phyloP scores from a whole-genome alignment of 2,888 invertebrate species.

The Napeogenes sylphis region DNA sequence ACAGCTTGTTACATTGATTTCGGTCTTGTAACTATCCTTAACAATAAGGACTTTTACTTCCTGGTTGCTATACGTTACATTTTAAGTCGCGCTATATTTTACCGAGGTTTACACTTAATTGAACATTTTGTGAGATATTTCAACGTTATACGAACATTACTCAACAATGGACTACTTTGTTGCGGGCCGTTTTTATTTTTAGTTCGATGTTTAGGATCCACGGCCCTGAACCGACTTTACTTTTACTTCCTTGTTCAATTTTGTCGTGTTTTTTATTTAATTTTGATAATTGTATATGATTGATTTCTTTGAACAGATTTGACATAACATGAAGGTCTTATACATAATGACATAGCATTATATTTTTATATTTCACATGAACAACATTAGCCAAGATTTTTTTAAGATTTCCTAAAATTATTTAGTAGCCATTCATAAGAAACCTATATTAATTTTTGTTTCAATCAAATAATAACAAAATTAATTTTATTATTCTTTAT shows the following conservation, averaged over 20 bases:
- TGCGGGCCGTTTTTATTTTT: slow-evolving; percentile 36
- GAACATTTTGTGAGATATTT: slow-evolving; percentile 49
- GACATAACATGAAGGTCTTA: slow-evolving; percentile 2
- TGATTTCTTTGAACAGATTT: slow-evolving; percentile 1
- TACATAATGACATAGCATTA: not conserved
- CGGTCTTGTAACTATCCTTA: slow-evolving; percentile 44
- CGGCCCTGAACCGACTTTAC: slow-evolving; percentile 56
- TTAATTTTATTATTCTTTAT: no score
- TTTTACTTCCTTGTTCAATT: slow-evolving; percentile 64
- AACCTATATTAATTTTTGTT: no score
- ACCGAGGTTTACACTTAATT: slow-evolving; percentile 42
- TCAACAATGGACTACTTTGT: slow-evolving; percentile 36
- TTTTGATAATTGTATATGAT: slow-evolving; percentile 14
- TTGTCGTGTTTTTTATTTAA: slow-evolving; percentile 15
- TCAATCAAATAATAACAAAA: no score
- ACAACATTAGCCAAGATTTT: not conserved
- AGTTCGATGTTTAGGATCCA: slow-evolving; percentile 45
- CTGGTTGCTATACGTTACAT: slow-evolving; percentile 44
- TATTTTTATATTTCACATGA: not conserved
- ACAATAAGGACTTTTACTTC: slow-evolving; percentile 64
- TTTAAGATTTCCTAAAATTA: no score
- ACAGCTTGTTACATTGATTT: slow-evolving; percentile 38
- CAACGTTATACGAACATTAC: slow-evolving; percentile 34
- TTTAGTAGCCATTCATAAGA: no score
- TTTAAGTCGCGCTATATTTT: slow-evolving; percentile 37